These are phyloP conservation scores for Galaxea fascicularis DNA, from an alignment of 92 coral and sea anemone genomes.

Conservation along the genomic window DNA sequence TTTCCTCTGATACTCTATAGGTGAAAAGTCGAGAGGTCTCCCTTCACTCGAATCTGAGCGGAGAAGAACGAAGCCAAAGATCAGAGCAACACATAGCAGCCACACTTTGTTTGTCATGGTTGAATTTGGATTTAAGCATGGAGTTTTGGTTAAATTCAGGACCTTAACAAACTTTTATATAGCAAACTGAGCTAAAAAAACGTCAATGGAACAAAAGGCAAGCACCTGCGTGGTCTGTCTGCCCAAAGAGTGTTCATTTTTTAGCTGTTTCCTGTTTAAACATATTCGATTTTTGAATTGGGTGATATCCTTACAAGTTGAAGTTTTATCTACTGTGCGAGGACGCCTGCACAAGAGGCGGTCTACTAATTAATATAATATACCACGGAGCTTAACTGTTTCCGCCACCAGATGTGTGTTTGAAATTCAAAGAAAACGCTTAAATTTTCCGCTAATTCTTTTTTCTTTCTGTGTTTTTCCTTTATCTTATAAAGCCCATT, in stretches of 20 bases:
- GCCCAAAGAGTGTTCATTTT: not conserved
- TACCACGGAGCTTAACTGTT: not conserved
- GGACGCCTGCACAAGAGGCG: conserved; percentile 9
- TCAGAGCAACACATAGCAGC: not conserved
- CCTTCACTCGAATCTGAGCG: not conserved
- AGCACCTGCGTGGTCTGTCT: conserved; percentile 5
- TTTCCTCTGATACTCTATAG: not conserved
- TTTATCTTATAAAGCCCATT: not conserved
- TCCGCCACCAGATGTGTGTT: not conserved
- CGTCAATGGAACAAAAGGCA: not conserved
- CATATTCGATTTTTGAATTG: not conserved
- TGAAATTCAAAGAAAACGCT: not conserved
- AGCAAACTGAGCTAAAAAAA: not conserved
- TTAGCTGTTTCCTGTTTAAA: not conserved
- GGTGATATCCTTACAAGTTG: not conserved
- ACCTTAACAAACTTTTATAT: not conserved
- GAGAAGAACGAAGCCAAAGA: not conserved
- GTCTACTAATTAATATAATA: not conserved
- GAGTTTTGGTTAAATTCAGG: not conserved
- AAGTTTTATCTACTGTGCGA: conserved; percentile 9
- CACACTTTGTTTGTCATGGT: not conserved
- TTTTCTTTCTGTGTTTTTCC: not conserved
- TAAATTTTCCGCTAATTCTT: not conserved
- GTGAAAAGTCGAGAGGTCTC: conserved; percentile 9
- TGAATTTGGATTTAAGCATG: not conserved